phyloP scores from a whole-genome alignment of 2,888 invertebrate species.

The Stictocephala bisonia region DNA sequence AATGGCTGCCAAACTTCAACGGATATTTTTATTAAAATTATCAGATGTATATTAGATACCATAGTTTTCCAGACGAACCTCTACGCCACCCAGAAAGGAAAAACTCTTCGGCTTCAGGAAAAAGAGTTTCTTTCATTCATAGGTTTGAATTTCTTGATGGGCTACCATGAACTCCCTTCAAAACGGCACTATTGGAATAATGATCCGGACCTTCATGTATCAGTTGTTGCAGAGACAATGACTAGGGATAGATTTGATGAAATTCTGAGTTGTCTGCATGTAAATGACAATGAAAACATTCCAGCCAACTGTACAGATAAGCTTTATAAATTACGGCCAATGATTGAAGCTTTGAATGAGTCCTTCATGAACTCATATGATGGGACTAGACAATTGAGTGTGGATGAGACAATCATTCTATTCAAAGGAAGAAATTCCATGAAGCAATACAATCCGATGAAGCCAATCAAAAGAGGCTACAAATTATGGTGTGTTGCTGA shows the following conservation, averaged over 20 bases:
- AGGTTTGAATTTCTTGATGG: slow-evolving; percentile 23
- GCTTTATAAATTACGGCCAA: slow-evolving; percentile 4
- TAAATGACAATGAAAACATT: slow-evolving; percentile 16
- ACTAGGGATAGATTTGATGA: slow-evolving; percentile 4
- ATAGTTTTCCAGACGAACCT: slow-evolving; percentile 4
- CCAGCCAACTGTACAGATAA: slow-evolving; percentile 10
- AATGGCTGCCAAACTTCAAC: slow-evolving; percentile 1
- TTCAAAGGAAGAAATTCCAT: slow-evolving; percentile 1
- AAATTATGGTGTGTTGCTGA: slow-evolving; percentile 30
- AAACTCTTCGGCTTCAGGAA: neutral
- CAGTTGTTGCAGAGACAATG: slow-evolving; percentile 2
- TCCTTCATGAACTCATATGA: slow-evolving; percentile 11
- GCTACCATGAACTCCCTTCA: neutral
- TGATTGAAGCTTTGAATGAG: neutral
- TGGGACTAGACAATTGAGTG: neutral
- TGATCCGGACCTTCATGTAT: neutral
- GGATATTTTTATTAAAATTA: neutral
- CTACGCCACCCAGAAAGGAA: slow-evolving; percentile 11
- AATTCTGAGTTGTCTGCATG: neutral
- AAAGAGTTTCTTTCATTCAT: neutral
- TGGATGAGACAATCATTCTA: slow-evolving; percentile 12
- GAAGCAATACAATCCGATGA: slow-evolving; percentile 28
- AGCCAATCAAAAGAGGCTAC: slow-evolving; percentile 24
- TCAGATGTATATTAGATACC: neutral
- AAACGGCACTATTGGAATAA: neutral